Evolutionary conservation across 2,888 invertebrate genomes (phyloP), one percentile per base, ranked within the genome.

Genomic region (Apamea epomidion): DNA sequence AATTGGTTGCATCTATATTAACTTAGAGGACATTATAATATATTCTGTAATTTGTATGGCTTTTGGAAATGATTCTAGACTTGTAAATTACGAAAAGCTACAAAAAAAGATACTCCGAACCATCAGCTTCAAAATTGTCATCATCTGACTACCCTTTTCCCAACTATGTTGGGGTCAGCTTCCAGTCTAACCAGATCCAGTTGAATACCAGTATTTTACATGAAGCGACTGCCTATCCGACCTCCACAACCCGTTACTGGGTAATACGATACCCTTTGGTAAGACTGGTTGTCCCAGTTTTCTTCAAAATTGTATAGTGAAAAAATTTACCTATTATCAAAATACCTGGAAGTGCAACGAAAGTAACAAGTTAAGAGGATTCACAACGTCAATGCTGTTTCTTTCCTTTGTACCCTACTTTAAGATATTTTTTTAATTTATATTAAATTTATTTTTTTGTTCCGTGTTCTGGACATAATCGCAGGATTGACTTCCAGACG

Each of bases 1-100:
- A 82, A 79, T 60, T 45, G 5, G 18, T n/a, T 82, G 25, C 32
- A 29, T 29, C 3, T 48, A 54, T 60, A 64, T 48, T 54, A n/a
- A n/a, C n/a, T 54, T 51, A 42, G 51, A 51, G 6, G 25, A 25
- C 1, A 25, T 64, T 42, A 37, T 37, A n/a, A 42, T 65, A 21
- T 58, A 58, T 58, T 58, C 25, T 58, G 10, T 21, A 54, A 21
- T 54, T 25, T 54, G 3, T 54, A 3, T 25, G 58, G 10, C 3
- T 58, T 58, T 58, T 58, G 0, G 25, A 58, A 25, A 25, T 25
- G 25, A 58, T 25, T 25, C 10, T 1, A 58, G 10, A 12, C 25
- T 58, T 12, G 8, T 58, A 10, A 58, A 12, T n/a, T 25, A 25
- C 10, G 10, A 58, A 25, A 58, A 54, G 25, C 54, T 25, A 54